Evolutionary conservation across 1,140 invertebrate species (phyloP).

Genomic region (Amphibalanus amphitrite): DNA sequence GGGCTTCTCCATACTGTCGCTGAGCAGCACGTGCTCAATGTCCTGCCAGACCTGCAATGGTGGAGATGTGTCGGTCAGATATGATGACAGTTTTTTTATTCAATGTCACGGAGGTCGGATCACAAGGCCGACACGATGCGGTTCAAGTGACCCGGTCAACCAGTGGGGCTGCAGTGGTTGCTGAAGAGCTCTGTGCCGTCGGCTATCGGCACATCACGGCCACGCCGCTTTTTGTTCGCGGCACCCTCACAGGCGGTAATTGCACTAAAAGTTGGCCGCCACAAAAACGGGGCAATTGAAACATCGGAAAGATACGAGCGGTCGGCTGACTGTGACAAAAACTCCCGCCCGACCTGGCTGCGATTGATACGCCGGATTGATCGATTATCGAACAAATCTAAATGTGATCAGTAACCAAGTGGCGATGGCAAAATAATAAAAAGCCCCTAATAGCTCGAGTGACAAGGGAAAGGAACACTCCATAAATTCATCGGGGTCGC

Average conservation of each 20-base stretch:
- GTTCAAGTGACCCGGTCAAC: too few relatives aligned
- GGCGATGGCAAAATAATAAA: neutral
- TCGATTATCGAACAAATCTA: neutral
- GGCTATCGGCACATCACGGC: neutral
- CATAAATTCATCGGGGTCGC: neutral
- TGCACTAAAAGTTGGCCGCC: neutral
- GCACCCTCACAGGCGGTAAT: neutral
- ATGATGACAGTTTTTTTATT: too few relatives aligned
- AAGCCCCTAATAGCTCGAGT: neutral
- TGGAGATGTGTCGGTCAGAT: neutral
- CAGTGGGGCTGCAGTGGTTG: too few relatives aligned
- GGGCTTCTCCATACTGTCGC: slow-evolving; percentile 8
- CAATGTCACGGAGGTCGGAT: too few relatives aligned
- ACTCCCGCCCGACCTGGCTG: neutral
- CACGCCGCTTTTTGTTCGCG: neutral
- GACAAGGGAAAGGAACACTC: neutral
- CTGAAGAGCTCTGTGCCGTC: too few relatives aligned
- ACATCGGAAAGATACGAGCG: neutral
- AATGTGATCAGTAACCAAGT: neutral
- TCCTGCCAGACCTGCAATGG: slow-evolving; percentile 13
- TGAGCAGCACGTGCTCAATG: slow-evolving; percentile 13
- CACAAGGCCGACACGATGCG: too few relatives aligned
- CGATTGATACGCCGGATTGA: neutral
- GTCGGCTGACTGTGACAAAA: neutral
- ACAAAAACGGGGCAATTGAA: neutral